A percentile compares a stretch with the other conserved stretches of the same genome.
phyloP scores from a whole-genome alignment of 2,888 invertebrate species.

The Oscheius myriophilus region DNA sequence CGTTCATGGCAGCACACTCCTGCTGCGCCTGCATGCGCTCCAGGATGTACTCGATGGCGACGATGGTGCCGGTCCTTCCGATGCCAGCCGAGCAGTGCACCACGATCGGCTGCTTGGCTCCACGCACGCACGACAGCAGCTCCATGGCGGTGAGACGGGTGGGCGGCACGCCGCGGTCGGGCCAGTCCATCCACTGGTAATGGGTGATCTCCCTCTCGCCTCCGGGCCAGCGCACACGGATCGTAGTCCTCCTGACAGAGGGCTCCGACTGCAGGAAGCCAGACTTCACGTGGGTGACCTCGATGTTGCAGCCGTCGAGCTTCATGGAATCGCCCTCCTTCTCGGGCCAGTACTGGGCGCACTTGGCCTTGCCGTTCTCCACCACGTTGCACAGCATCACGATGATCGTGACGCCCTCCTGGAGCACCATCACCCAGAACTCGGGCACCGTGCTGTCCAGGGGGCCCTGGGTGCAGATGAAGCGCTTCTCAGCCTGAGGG shows the following conservation, averaged over 20 bases:
- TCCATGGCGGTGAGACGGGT: conserved; percentile 41
- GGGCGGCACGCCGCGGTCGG: conserved; percentile 54
- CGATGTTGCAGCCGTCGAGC: conserved; percentile 20
- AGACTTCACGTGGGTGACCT: conserved; percentile 17
- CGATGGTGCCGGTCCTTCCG: conserved; percentile 54
- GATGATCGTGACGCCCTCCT: conserved; percentile 43
- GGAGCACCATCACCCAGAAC: conserved; percentile 48
- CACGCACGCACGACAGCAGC: conserved; percentile 50
- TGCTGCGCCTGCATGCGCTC: conserved; percentile 38
- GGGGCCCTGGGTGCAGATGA: conserved; percentile 60
- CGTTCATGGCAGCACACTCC: conserved; percentile 8
- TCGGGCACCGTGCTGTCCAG: conserved; percentile 45
- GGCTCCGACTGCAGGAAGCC: conserved; percentile 28
- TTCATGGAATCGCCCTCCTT: conserved; percentile 31
- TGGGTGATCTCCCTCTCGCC: not conserved
- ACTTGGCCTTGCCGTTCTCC: conserved; percentile 77
- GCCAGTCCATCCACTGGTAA: conserved; percentile 43
- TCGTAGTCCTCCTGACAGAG: conserved; percentile 20
- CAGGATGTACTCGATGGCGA: conserved; percentile 48
- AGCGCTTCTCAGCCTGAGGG: conserved; percentile 47
- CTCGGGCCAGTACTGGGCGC: conserved; percentile 73
- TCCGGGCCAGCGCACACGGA: conserved; percentile 23
- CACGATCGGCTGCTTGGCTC: conserved; percentile 49
- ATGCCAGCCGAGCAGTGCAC: conserved; percentile 61
- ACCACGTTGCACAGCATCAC: conserved; percentile 57